These are phyloP conservation scores for Araneus ventricosus DNA, from an alignment of 1,140 invertebrate species.

Conservation along the genomic window DNA sequence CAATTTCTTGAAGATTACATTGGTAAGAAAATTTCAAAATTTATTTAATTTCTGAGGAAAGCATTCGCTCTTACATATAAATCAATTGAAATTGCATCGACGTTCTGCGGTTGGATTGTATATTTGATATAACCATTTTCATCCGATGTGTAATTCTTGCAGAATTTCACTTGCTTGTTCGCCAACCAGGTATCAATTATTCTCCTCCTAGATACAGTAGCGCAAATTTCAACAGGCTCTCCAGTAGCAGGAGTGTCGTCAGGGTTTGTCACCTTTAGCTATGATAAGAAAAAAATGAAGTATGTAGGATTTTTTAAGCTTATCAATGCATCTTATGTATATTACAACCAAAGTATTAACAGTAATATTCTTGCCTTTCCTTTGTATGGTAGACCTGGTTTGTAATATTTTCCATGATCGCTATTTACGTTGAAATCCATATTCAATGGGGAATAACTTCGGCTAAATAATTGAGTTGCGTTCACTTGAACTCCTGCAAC, in stretches of 20 bases:
- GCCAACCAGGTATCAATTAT: slow-evolving; percentile 72
- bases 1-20: too few species aligned
- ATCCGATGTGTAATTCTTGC: slow-evolving; percentile 78
- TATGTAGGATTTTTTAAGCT: slow-evolving; percentile 71
- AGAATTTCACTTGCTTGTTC: slow-evolving; percentile 62
- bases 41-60: too few species aligned
- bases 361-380: slow-evolving; percentile 82
- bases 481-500: slow-evolving; percentile 36
- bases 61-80: slow-evolving; percentile 75
- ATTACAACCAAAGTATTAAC: too few species aligned
- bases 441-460: slow-evolving; percentile 81
- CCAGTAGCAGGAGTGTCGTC: slow-evolving; percentile 78
- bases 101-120: slow-evolving; percentile 72
- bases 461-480: slow-evolving; percentile 42
- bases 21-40: too few species aligned
- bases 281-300: slow-evolving; percentile 76
- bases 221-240: slow-evolving; percentile 78
- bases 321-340: neutral
- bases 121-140: slow-evolving; percentile 77
- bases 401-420: slow-evolving; percentile 83
- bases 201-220: slow-evolving; percentile 40
- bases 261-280: slow-evolving; percentile 78
- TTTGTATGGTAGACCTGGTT: slow-evolving; percentile 85
- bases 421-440: slow-evolving; percentile 81
- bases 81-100: slow-evolving; percentile 50